These are phyloP conservation scores for Chelonus insularis DNA, from an alignment of 1,140 invertebrate genomes.

Conservation along the genomic window DNA sequence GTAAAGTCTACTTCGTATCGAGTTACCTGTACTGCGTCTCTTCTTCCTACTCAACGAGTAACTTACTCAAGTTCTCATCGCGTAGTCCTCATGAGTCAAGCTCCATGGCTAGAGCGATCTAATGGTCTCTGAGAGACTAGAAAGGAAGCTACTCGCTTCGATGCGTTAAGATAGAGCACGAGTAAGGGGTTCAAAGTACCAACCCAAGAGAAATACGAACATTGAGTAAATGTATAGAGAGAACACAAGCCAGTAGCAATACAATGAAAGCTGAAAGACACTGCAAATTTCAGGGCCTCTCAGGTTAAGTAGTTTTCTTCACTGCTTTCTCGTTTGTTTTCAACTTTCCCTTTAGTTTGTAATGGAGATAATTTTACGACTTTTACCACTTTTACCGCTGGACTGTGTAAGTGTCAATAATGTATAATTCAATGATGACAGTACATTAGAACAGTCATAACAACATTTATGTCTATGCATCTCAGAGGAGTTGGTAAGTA, in stretches of 20 bases:
- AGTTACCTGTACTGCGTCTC: background rate
- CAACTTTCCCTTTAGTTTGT: slow-evolving; percentile 35
- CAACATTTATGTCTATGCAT: too few species aligned
- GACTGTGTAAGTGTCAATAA: background rate
- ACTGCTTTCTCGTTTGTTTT: slow-evolving; percentile 33
- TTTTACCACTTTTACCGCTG: background rate
- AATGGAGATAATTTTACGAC: slow-evolving; percentile 44
- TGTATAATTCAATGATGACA: background rate
- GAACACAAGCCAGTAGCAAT: slow-evolving; percentile 11
- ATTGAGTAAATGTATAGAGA: too few species aligned
- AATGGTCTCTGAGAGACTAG: slow-evolving; percentile 34
- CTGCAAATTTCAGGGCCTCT: slow-evolving; percentile 15
- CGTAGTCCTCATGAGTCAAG: slow-evolving; percentile 41
- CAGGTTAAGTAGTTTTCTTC: slow-evolving; percentile 8
- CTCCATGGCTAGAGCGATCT: slow-evolving; percentile 36
- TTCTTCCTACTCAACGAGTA: slow-evolving; percentile 30
- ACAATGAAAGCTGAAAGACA: slow-evolving; percentile 22
- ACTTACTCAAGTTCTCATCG: slow-evolving; percentile 38
- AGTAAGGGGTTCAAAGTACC: background rate
- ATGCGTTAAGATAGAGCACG: background rate
- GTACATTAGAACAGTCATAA: too few species aligned
- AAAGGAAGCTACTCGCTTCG: slow-evolving; percentile 17
- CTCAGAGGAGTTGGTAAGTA: too few species aligned
- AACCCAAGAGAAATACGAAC: background rate
- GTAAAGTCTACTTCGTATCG: slow-evolving; percentile 15